A percentile compares a stretch with the other conserved stretches of the same genome.
Conservation (phyloP, 2,797 vertebrate species). For the Limosa lapponica region DNA sequence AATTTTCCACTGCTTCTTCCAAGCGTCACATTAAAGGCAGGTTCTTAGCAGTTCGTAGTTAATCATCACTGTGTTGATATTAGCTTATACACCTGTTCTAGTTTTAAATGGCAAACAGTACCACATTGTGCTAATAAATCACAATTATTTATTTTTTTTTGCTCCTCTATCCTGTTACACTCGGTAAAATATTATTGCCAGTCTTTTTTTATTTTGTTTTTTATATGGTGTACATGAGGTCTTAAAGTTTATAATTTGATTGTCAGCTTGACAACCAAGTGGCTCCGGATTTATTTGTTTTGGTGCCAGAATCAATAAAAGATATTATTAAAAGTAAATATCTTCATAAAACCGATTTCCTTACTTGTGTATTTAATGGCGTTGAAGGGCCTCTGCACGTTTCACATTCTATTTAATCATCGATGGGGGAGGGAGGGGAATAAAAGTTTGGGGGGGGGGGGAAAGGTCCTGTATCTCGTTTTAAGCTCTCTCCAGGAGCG, state of each 20-base stretch:
- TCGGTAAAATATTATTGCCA: conserved; percentile 75
- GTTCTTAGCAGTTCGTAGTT: conserved; percentile 81
- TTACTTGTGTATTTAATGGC: conserved; percentile 71
- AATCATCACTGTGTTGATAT: conserved; percentile 85
- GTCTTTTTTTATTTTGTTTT: conserved; percentile 66
- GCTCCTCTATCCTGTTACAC: conserved; percentile 68
- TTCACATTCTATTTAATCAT: conserved; percentile 76
- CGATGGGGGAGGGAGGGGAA: not conserved
- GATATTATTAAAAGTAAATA: conserved; percentile 74
- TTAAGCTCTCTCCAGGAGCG: conserved; percentile 75
- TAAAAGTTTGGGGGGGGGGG: conserved; percentile 8
- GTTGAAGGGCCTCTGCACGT: conserved; percentile 68
- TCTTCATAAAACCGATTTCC: conserved; percentile 73
- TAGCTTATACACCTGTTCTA: conserved; percentile 84
- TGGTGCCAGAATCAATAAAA: conserved; percentile 74
- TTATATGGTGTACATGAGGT: conserved; percentile 60
- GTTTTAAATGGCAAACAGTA: conserved; percentile 80
- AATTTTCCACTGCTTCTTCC: conserved; percentile 68
- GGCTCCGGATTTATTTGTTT: conserved; percentile 75
- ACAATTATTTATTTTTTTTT: conserved; percentile 3
- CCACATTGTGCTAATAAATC: conserved; percentile 80
- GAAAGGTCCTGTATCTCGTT: conserved; percentile 53
- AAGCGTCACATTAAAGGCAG: conserved; percentile 81
- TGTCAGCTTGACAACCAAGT: conserved; percentile 82
- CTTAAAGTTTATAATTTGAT: conserved; percentile 76